phyloP scores from a whole-genome alignment of 2,113 vertebrate genomes.

The rat (Rattus norvegicus) region DNA sequence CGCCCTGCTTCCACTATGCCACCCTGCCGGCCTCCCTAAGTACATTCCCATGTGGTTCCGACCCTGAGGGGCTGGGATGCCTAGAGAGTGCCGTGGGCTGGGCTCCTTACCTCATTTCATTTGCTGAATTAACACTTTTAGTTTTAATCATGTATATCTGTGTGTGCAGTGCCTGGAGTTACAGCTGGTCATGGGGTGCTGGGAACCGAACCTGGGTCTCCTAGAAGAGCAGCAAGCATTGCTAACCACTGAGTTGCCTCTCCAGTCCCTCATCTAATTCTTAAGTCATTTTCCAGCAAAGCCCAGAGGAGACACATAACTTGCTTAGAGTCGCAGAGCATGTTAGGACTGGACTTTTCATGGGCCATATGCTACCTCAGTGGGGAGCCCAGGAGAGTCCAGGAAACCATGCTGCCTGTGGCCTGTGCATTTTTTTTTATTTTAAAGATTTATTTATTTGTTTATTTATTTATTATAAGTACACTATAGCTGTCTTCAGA shows the following conservation, averaged over 20 bases:
- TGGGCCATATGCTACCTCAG: too few relatives aligned
- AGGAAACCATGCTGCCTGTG: not conserved
- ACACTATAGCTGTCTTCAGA: too few relatives aligned
- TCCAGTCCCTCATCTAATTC: not conserved
- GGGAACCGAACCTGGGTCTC: not conserved
- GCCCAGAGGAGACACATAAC: not conserved
- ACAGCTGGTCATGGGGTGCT: not conserved
- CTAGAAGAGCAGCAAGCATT: not conserved
- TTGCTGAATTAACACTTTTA: not conserved
- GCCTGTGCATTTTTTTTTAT: too few relatives aligned
- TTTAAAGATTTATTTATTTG: too few relatives aligned
- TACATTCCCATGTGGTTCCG: not conserved
- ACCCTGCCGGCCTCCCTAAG: not conserved
- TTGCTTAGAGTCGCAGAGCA: not conserved
- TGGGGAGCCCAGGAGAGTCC: not conserved
- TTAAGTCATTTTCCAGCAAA: not conserved
- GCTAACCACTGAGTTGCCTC: not conserved
- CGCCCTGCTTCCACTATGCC: not conserved
- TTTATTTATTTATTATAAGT: too few relatives aligned
- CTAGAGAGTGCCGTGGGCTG: not conserved
- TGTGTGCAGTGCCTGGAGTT: not conserved
- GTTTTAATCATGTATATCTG: not conserved
- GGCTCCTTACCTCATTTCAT: too few relatives aligned
- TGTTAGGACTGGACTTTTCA: not conserved
- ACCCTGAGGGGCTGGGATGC: accelerated